phyloP scores from a whole-genome alignment of 2,797 vertebrate genomes.

The Natrix natrix region DNA sequence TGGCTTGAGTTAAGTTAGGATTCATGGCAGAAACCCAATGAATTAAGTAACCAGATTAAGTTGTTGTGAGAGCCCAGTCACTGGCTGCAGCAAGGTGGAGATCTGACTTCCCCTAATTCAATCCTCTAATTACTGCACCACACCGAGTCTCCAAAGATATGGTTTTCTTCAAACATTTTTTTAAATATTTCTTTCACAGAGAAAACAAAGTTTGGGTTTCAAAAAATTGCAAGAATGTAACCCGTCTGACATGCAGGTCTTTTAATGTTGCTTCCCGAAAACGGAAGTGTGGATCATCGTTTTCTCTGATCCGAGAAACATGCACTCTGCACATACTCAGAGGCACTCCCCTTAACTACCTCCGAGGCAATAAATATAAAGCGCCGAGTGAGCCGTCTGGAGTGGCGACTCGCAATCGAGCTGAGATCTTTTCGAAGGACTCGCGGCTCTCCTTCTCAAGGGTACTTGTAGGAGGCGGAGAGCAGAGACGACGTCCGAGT shows the following conservation, averaged over 20 bases:
- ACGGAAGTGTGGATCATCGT: no score
- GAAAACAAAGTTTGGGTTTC: neutral
- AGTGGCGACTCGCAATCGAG: neutral
- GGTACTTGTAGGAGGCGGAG: conserved; percentile 3
- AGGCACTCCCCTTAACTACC: neutral
- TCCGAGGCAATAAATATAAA: neutral
- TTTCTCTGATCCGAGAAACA: neutral
- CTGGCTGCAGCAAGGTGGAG: neutral
- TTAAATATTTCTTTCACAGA: neutral
- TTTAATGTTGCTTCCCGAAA: neutral
- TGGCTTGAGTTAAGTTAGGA: neutral
- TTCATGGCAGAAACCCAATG: neutral
- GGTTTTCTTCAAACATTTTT: neutral
- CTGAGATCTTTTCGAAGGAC: neutral
- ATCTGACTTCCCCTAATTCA: neutral
- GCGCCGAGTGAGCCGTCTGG: neutral
- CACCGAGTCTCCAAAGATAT: neutral
- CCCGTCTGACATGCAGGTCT: neutral
- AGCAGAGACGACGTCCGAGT: neutral
- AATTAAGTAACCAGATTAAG: neutral
- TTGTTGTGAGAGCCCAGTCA: neutral
- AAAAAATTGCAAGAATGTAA: neutral
- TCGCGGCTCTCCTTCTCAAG: neutral
- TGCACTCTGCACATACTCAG: conserved; percentile 8
- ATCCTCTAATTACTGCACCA: neutral